A percentile compares a stretch with the other conserved stretches of the same genome.
Conservation (phyloP, 2,797 vertebrate genomes). For the Esox lucius region DNA sequence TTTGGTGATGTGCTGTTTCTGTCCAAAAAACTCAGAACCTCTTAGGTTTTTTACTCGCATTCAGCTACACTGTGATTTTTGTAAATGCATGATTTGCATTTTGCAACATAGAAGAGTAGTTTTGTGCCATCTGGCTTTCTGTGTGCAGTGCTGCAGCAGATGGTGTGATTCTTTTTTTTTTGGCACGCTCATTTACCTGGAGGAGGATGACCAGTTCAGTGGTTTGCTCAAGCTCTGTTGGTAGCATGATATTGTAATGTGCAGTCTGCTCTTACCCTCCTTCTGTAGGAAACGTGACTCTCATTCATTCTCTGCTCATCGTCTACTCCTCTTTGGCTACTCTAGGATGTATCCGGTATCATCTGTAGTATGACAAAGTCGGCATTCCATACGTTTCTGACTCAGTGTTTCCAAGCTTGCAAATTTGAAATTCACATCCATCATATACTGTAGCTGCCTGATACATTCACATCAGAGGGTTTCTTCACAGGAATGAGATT, state of each 20-base stretch:
- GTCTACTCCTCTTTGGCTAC: constrained; percentile 8
- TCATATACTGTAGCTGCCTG: constrained; percentile 18
- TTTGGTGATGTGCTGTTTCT: constrained; percentile 15
- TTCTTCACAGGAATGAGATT: constrained; percentile 33
- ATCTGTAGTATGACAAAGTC: constrained; percentile 4
- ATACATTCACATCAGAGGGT: constrained; percentile 13
- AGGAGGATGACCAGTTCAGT: background rate
- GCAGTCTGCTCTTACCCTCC: constrained; percentile 12
- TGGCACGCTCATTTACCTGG: background rate
- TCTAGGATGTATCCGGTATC: constrained; percentile 14
- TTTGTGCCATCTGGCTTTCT: background rate
- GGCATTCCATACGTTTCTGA: background rate
- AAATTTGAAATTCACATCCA: constrained; percentile 13
- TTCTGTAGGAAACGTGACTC: constrained; percentile 14
- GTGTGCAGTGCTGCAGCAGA: constrained; percentile 18
- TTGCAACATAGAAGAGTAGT: constrained; percentile 12
- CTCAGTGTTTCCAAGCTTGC: constrained; percentile 14
- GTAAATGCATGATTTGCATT: constrained; percentile 19
- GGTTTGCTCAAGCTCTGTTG: background rate
- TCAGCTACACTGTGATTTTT: constrained; percentile 9
- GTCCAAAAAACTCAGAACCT: constrained; percentile 22
- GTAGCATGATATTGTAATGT: constrained; percentile 11
- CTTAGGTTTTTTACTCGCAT: constrained; percentile 5
- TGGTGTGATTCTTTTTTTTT: background rate
- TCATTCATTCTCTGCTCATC: constrained; percentile 20